Conservation (phyloP, 2,797 vertebrate species). For the Gephyroberyx darwinii region DNA sequence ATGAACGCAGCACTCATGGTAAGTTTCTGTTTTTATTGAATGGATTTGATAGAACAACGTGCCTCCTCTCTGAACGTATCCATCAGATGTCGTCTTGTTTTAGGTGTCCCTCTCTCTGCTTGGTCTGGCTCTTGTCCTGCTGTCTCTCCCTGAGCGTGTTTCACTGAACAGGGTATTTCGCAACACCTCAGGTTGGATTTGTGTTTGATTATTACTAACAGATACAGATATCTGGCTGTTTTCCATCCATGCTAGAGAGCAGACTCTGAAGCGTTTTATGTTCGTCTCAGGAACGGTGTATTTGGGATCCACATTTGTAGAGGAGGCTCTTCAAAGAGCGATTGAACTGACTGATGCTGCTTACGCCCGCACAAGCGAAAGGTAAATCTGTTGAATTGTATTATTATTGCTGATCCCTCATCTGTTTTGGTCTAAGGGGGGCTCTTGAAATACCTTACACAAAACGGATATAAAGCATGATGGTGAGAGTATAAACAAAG, state of each 20-base stretch:
- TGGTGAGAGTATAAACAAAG: not conserved
- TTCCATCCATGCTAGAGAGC: not conserved
- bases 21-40: conserved; percentile 41
- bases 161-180: conserved; percentile 52
- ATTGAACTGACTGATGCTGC: conserved; percentile 79
- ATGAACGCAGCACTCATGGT: conserved; percentile 68
- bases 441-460: not conserved
- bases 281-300: conserved; percentile 62
- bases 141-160: conserved; percentile 58
- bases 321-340: conserved; percentile 78
- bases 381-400: conserved; percentile 58
- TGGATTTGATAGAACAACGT: not conserved
- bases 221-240: not conserved
- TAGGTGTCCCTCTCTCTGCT: conserved; percentile 68
- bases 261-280: conserved; percentile 1
- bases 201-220: not conserved
- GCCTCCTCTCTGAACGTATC: not conserved
- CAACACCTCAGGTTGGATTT: conserved; percentile 75
- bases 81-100: conserved; percentile 36
- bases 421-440: not conserved
- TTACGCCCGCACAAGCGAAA: conserved; percentile 78
- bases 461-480: no score
- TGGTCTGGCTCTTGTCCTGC: conserved; percentile 61
- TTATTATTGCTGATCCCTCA: not conserved
- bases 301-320: conserved; percentile 74